phyloP scores from a whole-genome alignment of 2,888 invertebrate genomes.

The Xestia ashworthii region DNA sequence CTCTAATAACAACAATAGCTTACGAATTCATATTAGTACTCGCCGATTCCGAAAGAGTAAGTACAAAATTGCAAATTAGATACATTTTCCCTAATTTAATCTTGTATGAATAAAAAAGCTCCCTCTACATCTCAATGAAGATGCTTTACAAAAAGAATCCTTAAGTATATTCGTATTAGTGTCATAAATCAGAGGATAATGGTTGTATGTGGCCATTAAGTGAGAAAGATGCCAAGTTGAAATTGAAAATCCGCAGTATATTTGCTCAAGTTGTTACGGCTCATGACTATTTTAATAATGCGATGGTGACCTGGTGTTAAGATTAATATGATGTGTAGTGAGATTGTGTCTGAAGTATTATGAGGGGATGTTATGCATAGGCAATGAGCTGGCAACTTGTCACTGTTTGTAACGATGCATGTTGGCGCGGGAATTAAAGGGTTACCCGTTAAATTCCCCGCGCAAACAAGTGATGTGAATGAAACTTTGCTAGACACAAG shows the following conservation, averaged over 20 bases:
- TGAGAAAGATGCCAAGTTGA: conserved; percentile 67
- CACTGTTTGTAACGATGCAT: conserved; percentile 20
- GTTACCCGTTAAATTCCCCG: neutral
- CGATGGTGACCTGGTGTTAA: conserved; percentile 48
- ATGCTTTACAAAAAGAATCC: conserved; percentile 53
- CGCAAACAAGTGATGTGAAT: neutral
- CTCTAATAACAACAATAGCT: conserved; percentile 72
- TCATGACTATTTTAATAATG: conserved; percentile 61
- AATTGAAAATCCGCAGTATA: conserved; percentile 66
- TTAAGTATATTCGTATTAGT: conserved; percentile 67
- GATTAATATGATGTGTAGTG: conserved; percentile 51
- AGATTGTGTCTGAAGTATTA: conserved; percentile 30
- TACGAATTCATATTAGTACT: conserved; percentile 72
- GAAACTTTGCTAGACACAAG: neutral
- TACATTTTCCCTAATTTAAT: conserved; percentile 36
- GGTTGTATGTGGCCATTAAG: conserved; percentile 65
- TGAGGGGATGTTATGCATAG: conserved; percentile 40
- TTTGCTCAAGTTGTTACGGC: conserved; percentile 57
- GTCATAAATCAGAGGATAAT: conserved; percentile 66
- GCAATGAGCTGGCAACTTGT: conserved; percentile 51
- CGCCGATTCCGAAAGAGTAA: conserved; percentile 67
- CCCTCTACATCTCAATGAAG: conserved; percentile 42
- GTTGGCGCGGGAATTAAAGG: neutral
- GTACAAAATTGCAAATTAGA: conserved; percentile 33
- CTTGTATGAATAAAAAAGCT: conserved; percentile 37